These are phyloP conservation scores for Microplitis demolitor DNA, from an alignment of 1,140 invertebrate species.

Conservation along the genomic window DNA sequence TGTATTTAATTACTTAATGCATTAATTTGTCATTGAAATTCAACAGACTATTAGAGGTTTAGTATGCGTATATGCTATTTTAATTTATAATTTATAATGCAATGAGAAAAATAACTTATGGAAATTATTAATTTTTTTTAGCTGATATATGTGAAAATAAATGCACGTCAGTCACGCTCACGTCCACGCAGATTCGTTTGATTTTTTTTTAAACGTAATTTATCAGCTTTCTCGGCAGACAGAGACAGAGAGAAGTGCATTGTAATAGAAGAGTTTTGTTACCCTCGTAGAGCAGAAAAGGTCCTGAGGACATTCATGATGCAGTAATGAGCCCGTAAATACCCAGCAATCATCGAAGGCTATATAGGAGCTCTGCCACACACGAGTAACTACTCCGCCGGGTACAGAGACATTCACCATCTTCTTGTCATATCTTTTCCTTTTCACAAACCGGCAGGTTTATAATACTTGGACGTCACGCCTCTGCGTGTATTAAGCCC, in stretches of 20 bases:
- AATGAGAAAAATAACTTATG: not conserved
- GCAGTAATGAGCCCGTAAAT: conserved; percentile 36
- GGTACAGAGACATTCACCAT: not conserved
- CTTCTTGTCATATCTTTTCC: conserved; percentile 6
- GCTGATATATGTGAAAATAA: not conserved
- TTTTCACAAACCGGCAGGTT: conserved; percentile 25
- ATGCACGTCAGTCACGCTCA: conserved; percentile 13
- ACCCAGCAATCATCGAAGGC: conserved; percentile 31
- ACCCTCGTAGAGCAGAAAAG: too few species aligned
- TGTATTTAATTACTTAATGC: not conserved
- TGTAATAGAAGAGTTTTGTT: too few species aligned
- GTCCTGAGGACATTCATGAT: too few species aligned
- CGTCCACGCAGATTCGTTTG: conserved; percentile 17
- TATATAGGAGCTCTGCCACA: too few species aligned
- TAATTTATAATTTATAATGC: not conserved
- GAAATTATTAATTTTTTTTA: not conserved
- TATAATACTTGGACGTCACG: conserved; percentile 27
- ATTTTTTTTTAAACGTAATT: not conserved
- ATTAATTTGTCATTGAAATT: not conserved
- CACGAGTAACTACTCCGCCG: not conserved
- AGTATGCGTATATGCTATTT: too few species aligned
- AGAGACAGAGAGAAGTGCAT: too few species aligned
- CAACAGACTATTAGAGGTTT: not conserved
- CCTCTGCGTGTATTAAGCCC: conserved; percentile 22
- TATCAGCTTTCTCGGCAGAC: too few species aligned